Evolutionary conservation across 2,888 invertebrate species (phyloP), one percentile per base, ranked within the genome.

Genomic region (Chymomyza amoena): DNA sequence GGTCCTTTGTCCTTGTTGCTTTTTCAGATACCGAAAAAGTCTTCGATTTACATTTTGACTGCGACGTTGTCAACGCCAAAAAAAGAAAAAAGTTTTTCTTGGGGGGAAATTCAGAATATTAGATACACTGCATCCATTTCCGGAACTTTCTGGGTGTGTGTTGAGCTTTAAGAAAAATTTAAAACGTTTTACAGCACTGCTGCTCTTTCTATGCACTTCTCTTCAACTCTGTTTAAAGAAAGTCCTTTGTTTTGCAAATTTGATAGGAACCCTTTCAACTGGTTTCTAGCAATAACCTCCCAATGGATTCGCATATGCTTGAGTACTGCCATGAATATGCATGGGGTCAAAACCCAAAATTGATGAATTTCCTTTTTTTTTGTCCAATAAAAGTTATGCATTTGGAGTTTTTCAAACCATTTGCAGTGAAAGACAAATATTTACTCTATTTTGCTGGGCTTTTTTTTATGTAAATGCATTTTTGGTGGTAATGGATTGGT

Each of bases 1-100:
- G 51, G 62, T 66, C 25, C 13, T 61, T 76, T 74, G 87, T 78
- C 81, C 81, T 83, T 87, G 85, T 50, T 25, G 32, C 51, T 13
- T 65, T 54, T 56, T 1, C 9, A 9, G n/a, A 6, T 6, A 54
- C 70, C 77, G 77, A 78, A 73, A 73, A 80, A 66, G 76, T 72
- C 81, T 87, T 87, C 87, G 88, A 87, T 84, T 84, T 87, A 87
- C 84, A 85, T 84, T 87, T 83, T 76, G 39, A 15, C 39, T 45
- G 39, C 13, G 4, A 13, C 13, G 39, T 45, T 45, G 13, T 45
- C 39, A 45, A 13, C 10, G 13, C 13, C 39, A 45, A 13, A 45
- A 45, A 45, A 45, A 45, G 39, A 45, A 45, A 45, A 45, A 45
- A 45, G 13, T 4, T 45, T 10, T 45, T 45, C 13, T 45, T 45